phyloP scores from a whole-genome alignment of 2,888 invertebrate species.

The Furcula furcula region DNA sequence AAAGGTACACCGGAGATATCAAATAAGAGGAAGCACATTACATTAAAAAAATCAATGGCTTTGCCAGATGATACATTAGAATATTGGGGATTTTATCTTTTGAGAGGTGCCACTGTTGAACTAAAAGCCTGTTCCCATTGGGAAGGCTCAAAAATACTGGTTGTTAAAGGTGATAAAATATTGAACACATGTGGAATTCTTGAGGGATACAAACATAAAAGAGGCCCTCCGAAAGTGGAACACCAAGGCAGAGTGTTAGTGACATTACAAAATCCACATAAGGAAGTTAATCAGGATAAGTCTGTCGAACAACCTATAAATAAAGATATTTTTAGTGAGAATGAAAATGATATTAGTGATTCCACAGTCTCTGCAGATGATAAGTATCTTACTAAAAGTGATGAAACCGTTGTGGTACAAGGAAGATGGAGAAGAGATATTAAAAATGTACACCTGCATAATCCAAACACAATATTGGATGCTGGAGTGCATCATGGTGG shows the following conservation, averaged over 20 bases:
- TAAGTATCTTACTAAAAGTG: conserved; percentile 8
- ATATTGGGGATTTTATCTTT: conserved; percentile 93
- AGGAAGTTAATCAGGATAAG: conserved; percentile 24
- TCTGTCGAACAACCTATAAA: not conserved
- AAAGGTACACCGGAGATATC: conserved; percentile 86
- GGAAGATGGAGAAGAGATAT: conserved; percentile 53
- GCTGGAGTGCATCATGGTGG: conserved; percentile 90
- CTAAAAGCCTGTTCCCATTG: conserved; percentile 90
- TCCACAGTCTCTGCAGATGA: conserved; percentile 4
- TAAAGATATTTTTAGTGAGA: conserved; percentile 7
- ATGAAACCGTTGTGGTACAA: conserved; percentile 7
- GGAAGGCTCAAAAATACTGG: conserved; percentile 89
- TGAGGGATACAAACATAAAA: conserved; percentile 85
- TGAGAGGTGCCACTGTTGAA: conserved; percentile 89
- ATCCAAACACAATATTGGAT: conserved; percentile 83
- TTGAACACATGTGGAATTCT: conserved; percentile 89
- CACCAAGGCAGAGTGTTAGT: conserved; percentile 81
- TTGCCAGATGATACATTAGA: conserved; percentile 92
- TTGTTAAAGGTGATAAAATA: conserved; percentile 90
- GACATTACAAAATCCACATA: conserved; percentile 61
- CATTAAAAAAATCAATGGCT: conserved; percentile 90
- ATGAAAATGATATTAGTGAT: conserved; percentile 2
- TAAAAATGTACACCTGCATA: conserved; percentile 51
- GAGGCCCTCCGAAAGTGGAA: conserved; percentile 81
- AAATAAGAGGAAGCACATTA: conserved; percentile 86